These are phyloP conservation scores for Brachyhypopomus occidentalis DNA, from an alignment of 2,113 vertebrate species.

Conservation along the genomic window DNA sequence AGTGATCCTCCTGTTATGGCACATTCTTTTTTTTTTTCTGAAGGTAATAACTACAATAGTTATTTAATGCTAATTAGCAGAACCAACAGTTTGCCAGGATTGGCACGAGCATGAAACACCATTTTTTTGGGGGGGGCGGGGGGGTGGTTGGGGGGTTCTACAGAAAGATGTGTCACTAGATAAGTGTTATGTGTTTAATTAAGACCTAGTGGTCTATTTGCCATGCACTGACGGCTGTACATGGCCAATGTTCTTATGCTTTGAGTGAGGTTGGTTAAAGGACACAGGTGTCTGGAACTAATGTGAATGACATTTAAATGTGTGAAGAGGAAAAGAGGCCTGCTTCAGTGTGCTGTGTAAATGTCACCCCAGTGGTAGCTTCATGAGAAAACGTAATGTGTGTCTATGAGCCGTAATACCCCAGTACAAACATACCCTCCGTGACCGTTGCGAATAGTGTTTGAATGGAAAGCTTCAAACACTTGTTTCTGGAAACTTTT, in stretches of 20 bases:
- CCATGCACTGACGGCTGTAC: not conserved
- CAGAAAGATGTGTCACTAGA: not conserved
- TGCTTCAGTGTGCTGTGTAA: constrained; percentile 40
- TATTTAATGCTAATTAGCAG: constrained; percentile 1
- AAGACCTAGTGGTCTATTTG: constrained; percentile 14
- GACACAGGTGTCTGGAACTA: constrained; percentile 52
- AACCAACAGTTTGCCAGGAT: not conserved
- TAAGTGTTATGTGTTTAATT: constrained; percentile 18
- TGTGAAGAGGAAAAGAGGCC: constrained; percentile 25
- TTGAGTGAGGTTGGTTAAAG: constrained; percentile 33
- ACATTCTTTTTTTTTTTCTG: too few species aligned
- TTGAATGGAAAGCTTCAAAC: not conserved
- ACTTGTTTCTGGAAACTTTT: not conserved
- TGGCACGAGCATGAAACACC: not conserved
- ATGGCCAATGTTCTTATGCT: not conserved
- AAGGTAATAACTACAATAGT: too few species aligned
- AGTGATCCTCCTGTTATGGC: too few species aligned
- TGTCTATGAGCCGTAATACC: constrained; percentile 30
- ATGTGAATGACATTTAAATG: constrained; percentile 54
- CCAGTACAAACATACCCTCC: constrained; percentile 33
- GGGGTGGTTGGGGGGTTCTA: too few species aligned
- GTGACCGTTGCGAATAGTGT: not conserved
- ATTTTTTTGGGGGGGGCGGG: not conserved
- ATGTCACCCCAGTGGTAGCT: constrained; percentile 46
- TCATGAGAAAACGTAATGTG: constrained; percentile 47